phyloP scores from a whole-genome alignment of 1,140 invertebrate genomes.

The Batillaria attramentaria region DNA sequence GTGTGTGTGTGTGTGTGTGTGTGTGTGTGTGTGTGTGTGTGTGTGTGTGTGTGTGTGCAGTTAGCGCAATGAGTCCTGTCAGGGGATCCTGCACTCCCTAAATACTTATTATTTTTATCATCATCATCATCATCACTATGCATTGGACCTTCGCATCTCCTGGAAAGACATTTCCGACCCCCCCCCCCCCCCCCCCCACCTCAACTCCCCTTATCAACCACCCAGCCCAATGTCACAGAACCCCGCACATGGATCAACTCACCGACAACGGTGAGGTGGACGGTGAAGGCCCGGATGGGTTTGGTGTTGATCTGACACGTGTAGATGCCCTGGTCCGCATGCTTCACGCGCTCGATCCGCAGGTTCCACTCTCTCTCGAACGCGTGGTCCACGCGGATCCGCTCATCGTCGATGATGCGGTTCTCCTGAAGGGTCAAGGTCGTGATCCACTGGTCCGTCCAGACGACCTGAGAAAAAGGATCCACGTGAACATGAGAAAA shows the following conservation, averaged over 20 bases:
- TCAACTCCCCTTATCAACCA: background rate
- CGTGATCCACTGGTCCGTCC: conserved; percentile 39
- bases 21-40: too few species aligned
- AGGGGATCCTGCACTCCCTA: too few species aligned
- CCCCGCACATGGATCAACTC: background rate
- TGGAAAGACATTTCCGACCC: too few species aligned
- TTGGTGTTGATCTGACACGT: conserved; percentile 65
- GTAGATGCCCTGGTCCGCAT: conserved; percentile 61
- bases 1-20: too few species aligned
- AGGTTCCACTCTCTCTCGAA: conserved; percentile 64
- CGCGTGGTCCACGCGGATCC: conserved; percentile 62
- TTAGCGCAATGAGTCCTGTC: too few species aligned
- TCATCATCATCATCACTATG: too few species aligned
- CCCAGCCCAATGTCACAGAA: background rate
- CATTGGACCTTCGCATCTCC: too few species aligned
- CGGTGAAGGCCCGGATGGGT: conserved; percentile 52
- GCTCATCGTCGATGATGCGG: conserved; percentile 60
- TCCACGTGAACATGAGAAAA: too few species aligned
- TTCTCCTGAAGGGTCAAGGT: conserved; percentile 54
- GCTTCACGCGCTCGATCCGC: conserved; percentile 54
- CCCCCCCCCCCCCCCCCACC: background rate
- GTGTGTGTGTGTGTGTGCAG: too few species aligned
- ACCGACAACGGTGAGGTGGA: conserved; percentile 62
- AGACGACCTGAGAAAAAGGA: conserved; percentile 29
- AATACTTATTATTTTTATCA: too few species aligned